Evolutionary conservation across 2,797 vertebrate species (phyloP).

Genomic region (Syngnathus rostellatus): DNA sequence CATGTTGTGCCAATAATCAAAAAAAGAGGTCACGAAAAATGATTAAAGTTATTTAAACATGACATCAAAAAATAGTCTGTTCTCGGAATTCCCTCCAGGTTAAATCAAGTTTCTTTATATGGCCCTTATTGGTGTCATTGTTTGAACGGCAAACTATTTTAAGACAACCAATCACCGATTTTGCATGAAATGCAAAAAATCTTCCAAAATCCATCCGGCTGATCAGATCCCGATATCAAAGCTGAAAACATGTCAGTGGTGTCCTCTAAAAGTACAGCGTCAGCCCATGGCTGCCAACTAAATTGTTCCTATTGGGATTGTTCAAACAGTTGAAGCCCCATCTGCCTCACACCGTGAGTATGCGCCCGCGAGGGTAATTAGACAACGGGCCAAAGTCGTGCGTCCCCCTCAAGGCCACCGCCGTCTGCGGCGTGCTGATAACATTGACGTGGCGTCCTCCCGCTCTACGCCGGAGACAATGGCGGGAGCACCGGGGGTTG

Average conservation of each 20-base stretch:
- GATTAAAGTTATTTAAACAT: not conserved
- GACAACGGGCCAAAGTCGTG: conserved; percentile 1
- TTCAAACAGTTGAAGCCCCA: not conserved
- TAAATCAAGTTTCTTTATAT: too few relatives aligned
- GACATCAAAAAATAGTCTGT: not conserved
- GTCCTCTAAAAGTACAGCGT: not conserved
- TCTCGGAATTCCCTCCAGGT: not conserved
- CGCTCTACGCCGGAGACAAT: not conserved
- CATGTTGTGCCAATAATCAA: not conserved
- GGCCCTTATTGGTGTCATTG: too few relatives aligned
- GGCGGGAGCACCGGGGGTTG: not conserved
- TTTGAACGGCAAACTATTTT: too few relatives aligned
- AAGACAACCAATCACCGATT: too few relatives aligned
- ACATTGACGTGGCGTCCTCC: not conserved
- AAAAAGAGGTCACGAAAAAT: not conserved
- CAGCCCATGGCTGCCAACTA: not conserved
- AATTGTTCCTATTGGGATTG: not conserved
- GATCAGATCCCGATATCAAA: not conserved
- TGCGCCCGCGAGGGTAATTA: not conserved
- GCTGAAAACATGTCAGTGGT: not conserved
- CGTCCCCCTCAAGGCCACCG: conserved; percentile 1
- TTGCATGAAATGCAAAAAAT: too few relatives aligned
- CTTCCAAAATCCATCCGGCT: too few relatives aligned
- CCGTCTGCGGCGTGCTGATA: conserved; percentile 1
- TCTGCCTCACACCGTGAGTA: not conserved